Conservation (phyloP, 2,888 invertebrate genomes). For the Spodoptera exigua region DNA sequence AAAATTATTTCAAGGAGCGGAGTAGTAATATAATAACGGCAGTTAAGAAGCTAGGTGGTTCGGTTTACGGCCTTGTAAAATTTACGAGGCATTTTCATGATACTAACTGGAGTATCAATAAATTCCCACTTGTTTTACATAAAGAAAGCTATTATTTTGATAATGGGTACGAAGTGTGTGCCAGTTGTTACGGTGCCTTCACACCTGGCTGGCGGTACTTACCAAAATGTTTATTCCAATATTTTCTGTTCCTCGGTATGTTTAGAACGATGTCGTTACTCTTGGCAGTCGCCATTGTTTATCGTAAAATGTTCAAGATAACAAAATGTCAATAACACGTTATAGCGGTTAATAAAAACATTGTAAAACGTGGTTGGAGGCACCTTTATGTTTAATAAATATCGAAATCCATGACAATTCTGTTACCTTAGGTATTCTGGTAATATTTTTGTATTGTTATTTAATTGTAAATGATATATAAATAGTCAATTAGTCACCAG, state of each 20-base stretch:
- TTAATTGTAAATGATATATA: constrained; percentile 67
- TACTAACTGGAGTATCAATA: constrained; percentile 79
- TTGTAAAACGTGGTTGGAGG: constrained; percentile 20
- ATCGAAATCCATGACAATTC: constrained; percentile 80
- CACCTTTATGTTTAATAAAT: constrained; percentile 49
- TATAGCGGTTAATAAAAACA: constrained; percentile 26
- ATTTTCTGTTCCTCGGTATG: constrained; percentile 42
- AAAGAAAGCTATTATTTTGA: constrained; percentile 73
- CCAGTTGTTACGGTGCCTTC: constrained; percentile 50
- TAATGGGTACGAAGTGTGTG: constrained; percentile 61
- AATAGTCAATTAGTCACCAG: constrained; percentile 88
- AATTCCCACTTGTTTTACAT: constrained; percentile 82
- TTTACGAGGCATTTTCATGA: constrained; percentile 81
- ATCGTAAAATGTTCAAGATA: constrained; percentile 46
- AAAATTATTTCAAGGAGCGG: constrained; percentile 87
- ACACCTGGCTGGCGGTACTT: constrained; percentile 30
- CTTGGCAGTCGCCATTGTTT: constrained; percentile 42
- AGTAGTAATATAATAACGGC: constrained; percentile 83
- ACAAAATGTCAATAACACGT: constrained; percentile 47
- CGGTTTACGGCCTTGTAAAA: constrained; percentile 77
- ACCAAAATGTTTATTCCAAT: constrained; percentile 28
- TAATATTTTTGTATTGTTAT: constrained; percentile 73
- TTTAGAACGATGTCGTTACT: constrained; percentile 21
- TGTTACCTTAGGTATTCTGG: constrained; percentile 82
- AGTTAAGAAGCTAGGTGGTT: constrained; percentile 69